phyloP scores from a whole-genome alignment of 1,140 invertebrate genomes.

The Acromyrmex heyeri region DNA sequence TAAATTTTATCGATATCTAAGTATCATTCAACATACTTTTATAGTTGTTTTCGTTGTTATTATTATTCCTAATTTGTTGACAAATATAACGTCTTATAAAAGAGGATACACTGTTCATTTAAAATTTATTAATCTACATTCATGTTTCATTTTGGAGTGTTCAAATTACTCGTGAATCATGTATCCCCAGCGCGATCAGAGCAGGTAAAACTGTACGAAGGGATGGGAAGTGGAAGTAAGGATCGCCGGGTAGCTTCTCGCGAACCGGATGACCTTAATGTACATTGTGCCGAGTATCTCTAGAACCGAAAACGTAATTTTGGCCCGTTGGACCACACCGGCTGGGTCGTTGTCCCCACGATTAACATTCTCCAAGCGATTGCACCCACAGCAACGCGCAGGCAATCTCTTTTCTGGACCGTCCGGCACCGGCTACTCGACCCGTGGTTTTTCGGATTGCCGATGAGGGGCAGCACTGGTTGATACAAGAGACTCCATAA shows the following conservation, averaged over 20 bases:
- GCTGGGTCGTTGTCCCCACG: conserved; percentile 72
- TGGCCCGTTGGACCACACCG: conserved; percentile 78
- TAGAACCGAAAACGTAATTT: conserved; percentile 77
- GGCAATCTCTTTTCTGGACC: conserved; percentile 79
- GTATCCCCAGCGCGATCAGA: not conserved
- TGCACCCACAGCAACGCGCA: conserved; percentile 80
- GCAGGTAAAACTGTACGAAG: conserved; percentile 32
- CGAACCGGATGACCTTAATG: conserved; percentile 71
- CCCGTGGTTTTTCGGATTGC: not conserved
- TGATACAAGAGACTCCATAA: conserved; percentile 43
- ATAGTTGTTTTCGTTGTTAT: not conserved
- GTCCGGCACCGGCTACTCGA: conserved; percentile 40
- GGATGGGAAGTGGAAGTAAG: conserved; percentile 52
- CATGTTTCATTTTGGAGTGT: not conserved
- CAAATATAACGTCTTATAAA: not conserved
- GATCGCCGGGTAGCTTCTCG: conserved; percentile 49
- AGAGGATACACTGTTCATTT: not conserved
- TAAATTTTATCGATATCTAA: not conserved
- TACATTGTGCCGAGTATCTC: conserved; percentile 43
- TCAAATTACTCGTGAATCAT: conserved; percentile 15
- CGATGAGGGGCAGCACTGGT: conserved; percentile 77
- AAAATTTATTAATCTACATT: conserved; percentile 25
- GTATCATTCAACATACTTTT: not conserved
- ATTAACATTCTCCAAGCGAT: conserved; percentile 84
- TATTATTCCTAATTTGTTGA: not conserved